Conservation (phyloP, 1,140 invertebrate species). For the Dinothrombium tinctorium region DNA sequence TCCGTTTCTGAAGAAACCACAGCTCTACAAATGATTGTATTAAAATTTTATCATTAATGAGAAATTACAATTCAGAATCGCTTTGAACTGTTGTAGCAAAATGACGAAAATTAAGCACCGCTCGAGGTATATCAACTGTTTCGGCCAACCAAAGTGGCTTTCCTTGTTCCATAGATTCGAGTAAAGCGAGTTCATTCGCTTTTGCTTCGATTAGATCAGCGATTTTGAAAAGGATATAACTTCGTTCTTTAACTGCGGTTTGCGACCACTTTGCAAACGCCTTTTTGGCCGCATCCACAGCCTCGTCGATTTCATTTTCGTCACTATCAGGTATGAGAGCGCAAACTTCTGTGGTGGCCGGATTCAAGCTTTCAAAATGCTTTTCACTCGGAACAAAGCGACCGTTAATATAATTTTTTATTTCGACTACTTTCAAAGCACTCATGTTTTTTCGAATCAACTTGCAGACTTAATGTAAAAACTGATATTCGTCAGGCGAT, state of each 20-base stretch:
- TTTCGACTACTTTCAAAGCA: no score
- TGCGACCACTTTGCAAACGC: constrained; percentile 22
- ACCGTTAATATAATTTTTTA: constrained; percentile 27
- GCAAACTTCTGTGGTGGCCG: constrained; percentile 27
- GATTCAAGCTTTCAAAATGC: constrained; percentile 25
- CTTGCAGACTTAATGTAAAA: no score
- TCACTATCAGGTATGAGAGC: constrained; percentile 26
- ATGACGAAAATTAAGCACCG: constrained; percentile 29
- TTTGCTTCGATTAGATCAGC: constrained; percentile 29
- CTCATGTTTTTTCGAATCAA: no score
- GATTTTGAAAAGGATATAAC: constrained; percentile 22
- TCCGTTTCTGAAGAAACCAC: constrained; percentile 19
- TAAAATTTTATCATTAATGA: no score
- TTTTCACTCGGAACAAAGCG: constrained; percentile 19
- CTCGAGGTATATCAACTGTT: constrained; percentile 30
- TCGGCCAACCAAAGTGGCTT: constrained; percentile 30
- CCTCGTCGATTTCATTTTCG: constrained; percentile 20
- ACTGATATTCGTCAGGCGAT: no score
- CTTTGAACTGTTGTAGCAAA: constrained; percentile 28
- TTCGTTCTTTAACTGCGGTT: constrained; percentile 17
- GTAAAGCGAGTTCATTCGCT: constrained; percentile 26
- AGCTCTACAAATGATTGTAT: constrained; percentile 14
- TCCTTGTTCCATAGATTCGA: constrained; percentile 33
- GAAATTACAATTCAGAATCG: no score
- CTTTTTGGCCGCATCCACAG: constrained; percentile 21